These are phyloP conservation scores for Exocentrus adspersus DNA, from an alignment of 2,888 invertebrate genomes.

Conservation along the genomic window DNA sequence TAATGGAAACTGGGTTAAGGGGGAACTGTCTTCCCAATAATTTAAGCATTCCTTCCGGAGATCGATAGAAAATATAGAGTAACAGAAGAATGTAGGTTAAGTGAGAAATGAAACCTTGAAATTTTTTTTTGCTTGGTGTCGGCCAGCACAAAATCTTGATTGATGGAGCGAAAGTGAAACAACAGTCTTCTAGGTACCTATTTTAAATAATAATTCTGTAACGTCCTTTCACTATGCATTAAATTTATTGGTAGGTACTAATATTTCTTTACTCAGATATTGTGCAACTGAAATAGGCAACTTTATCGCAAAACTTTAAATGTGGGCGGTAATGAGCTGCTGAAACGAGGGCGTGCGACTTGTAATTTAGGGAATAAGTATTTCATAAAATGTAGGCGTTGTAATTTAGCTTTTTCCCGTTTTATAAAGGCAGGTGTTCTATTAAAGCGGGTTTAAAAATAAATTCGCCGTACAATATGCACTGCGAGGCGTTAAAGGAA, in stretches of 20 bases:
- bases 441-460: neutral
- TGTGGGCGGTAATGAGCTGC: neutral
- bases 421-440: neutral
- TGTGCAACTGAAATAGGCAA: too few species aligned
- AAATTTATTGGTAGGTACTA: too few species aligned
- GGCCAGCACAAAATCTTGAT: neutral
- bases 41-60: neutral
- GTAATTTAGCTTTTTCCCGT: too few species aligned
- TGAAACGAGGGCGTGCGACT: neutral
- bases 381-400: neutral
- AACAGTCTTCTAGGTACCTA: too few species aligned
- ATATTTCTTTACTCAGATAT: too few species aligned
- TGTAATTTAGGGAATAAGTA: neutral
- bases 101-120: neutral
- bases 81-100: neutral
- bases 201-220: too few species aligned
- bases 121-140: neutral
- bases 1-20: constrained; percentile 7
- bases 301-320: neutral
- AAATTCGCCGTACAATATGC: neutral
- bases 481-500: neutral
- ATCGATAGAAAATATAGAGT: neutral
- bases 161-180: too few species aligned
- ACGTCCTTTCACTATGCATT: too few species aligned
- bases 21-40: neutral